Conservation (phyloP, 2,888 invertebrate species). For the Cephus pulcher region DNA sequence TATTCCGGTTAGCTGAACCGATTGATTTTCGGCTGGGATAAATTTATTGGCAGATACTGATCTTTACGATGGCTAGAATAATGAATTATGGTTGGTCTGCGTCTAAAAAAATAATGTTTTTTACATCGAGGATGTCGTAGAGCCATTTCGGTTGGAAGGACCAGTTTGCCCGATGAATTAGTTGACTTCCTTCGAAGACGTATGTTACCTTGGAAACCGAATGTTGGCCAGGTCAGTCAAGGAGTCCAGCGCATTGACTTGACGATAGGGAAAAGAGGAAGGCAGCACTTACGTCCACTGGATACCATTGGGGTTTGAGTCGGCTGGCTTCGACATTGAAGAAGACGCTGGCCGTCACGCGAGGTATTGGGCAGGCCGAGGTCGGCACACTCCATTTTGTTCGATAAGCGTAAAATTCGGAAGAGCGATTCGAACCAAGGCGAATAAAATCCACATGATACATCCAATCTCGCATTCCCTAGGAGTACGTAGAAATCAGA, state of each 20-base stretch:
- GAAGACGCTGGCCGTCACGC: constrained; percentile 66
- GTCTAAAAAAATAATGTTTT: constrained; percentile 51
- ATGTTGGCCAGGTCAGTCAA: not conserved
- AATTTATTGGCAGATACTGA: not conserved
- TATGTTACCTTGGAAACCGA: constrained; percentile 56
- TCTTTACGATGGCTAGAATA: too few relatives aligned
- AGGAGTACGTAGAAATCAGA: not conserved
- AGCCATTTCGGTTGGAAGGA: constrained; percentile 62
- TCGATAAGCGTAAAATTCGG: constrained; percentile 49
- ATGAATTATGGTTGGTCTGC: not conserved
- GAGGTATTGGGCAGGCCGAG: constrained; percentile 64
- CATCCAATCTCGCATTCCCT: constrained; percentile 47
- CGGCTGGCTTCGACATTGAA: constrained; percentile 59
- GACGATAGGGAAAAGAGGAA: not conserved
- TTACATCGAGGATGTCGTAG: constrained; percentile 60
- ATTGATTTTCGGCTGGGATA: not conserved
- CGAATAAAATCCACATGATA: constrained; percentile 37
- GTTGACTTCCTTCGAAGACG: constrained; percentile 59
- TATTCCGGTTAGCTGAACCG: not conserved
- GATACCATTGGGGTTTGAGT: constrained; percentile 26
- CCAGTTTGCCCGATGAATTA: constrained; percentile 51
- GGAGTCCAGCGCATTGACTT: not conserved
- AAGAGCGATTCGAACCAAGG: constrained; percentile 20
- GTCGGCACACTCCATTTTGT: constrained; percentile 66
- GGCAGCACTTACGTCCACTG: constrained; percentile 40